phyloP scores from a whole-genome alignment of 2,797 vertebrate genomes.

The Alfaro cultratus region DNA sequence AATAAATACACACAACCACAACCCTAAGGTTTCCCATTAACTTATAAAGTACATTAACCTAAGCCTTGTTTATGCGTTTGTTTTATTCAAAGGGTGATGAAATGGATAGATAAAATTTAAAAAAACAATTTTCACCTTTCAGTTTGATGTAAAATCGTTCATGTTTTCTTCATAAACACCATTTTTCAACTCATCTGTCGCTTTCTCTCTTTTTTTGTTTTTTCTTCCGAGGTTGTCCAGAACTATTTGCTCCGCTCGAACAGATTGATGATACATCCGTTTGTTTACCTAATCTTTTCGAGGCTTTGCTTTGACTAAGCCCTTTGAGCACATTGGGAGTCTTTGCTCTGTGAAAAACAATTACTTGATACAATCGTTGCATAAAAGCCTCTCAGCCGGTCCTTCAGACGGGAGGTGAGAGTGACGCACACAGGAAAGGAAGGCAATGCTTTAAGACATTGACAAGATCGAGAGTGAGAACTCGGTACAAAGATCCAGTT shows the following conservation, averaged over 20 bases:
- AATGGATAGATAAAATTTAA: neutral
- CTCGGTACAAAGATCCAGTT: constrained; percentile 3
- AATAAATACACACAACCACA: neutral
- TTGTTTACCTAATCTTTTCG: constrained; percentile 23
- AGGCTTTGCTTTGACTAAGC: constrained; percentile 25
- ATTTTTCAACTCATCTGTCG: neutral
- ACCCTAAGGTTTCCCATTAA: neutral
- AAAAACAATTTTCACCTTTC: neutral
- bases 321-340: constrained; percentile 14
- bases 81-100: too few relatives aligned
- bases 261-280: constrained; percentile 29
- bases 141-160: neutral
- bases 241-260: constrained; percentile 15
- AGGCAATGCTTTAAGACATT: constrained; percentile 28
- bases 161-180: neutral
- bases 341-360: constrained; percentile 1
- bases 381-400: constrained; percentile 28
- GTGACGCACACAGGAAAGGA: constrained; percentile 25
- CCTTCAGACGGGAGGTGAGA: constrained; percentile 20
- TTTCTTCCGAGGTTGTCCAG: neutral
- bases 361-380: constrained; percentile 10
- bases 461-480: constrained; percentile 33
- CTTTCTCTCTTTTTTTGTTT: neutral
- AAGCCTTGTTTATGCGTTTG: neutral
- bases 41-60: neutral